Evolutionary conservation across 2,797 vertebrate genomes (phyloP).

Genomic region (Pelobates cultripes): DNA sequence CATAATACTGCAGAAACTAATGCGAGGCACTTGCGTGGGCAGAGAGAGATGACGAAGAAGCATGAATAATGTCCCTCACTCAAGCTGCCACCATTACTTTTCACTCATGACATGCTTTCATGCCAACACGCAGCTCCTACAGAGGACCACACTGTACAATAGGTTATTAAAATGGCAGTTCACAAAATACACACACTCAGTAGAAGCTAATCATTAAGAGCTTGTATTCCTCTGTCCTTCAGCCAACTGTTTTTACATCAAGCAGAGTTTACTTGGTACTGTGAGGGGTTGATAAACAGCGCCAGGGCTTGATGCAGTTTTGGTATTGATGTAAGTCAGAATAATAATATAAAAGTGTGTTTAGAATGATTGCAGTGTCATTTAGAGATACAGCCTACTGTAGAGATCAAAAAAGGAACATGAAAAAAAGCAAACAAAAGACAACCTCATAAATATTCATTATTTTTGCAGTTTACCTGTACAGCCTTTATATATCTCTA

Average conservation of each 20-base stretch:
- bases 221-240: not conserved
- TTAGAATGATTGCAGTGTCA: conserved; percentile 21
- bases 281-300: conserved; percentile 21
- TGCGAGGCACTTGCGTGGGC: conserved; percentile 2
- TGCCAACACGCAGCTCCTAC: conserved; percentile 9
- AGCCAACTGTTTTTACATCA: conserved; percentile 8
- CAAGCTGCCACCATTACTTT: conserved; percentile 19
- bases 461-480: not conserved
- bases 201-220: conserved; percentile 42
- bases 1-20: conserved; percentile 19
- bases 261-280: conserved; percentile 28
- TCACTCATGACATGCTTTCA: conserved; percentile 1
- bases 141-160: conserved; percentile 6
- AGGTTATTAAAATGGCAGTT: conserved; percentile 25
- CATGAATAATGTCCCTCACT: conserved; percentile 27
- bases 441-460: conserved; percentile 16
- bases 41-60: conserved; percentile 16
- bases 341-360: not conserved
- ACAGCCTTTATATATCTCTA: not conserved
- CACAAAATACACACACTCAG: conserved; percentile 21
- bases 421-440: not conserved
- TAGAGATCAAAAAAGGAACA: conserved; percentile 14
- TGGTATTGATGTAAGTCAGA: not conserved
- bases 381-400: conserved; percentile 10
- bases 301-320: not conserved